These are phyloP conservation scores for Mellilla xanthometata DNA, from an alignment of 2,888 invertebrate genomes.

Conservation along the genomic window DNA sequence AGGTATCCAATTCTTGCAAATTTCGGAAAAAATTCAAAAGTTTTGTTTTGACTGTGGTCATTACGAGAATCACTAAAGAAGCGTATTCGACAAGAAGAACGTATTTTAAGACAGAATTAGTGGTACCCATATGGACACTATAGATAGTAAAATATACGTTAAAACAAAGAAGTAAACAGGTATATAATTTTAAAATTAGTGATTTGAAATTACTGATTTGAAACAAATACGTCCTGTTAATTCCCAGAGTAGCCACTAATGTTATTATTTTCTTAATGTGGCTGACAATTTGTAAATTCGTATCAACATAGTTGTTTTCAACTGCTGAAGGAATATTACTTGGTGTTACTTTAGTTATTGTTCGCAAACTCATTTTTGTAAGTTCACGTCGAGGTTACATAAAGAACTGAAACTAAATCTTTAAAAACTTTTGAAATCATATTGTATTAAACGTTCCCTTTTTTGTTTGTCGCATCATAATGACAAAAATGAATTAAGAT, in stretches of 20 bases:
- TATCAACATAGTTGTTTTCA: conserved; percentile 19
- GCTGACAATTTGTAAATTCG: conserved; percentile 25
- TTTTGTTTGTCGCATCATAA: too few relatives aligned
- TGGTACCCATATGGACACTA: conserved; percentile 21
- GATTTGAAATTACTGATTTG: conserved; percentile 32
- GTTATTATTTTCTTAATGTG: conserved; percentile 39
- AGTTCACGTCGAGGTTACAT: too few relatives aligned
- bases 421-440: too few relatives aligned
- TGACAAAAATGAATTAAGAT: too few relatives aligned
- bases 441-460: too few relatives aligned
- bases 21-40: conserved; percentile 43
- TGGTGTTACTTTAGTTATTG: conserved; percentile 40
- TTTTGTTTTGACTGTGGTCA: conserved; percentile 40
- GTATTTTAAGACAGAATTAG: conserved; percentile 42
- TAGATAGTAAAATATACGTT: conserved; percentile 1
- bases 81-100: conserved; percentile 44
- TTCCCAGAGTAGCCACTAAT: conserved; percentile 38
- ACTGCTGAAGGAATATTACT: conserved; percentile 3
- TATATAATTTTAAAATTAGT: conserved; percentile 22
- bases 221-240: conserved; percentile 47
- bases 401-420: too few relatives aligned
- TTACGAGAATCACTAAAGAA: conserved; percentile 39
- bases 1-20: conserved; percentile 48
- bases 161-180: conserved; percentile 2
- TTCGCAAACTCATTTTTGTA: conserved; percentile 20